These are phyloP conservation scores for Nematostella vectensis DNA, from an alignment of 92 coral and sea anemone genomes.

Conservation along the genomic window DNA sequence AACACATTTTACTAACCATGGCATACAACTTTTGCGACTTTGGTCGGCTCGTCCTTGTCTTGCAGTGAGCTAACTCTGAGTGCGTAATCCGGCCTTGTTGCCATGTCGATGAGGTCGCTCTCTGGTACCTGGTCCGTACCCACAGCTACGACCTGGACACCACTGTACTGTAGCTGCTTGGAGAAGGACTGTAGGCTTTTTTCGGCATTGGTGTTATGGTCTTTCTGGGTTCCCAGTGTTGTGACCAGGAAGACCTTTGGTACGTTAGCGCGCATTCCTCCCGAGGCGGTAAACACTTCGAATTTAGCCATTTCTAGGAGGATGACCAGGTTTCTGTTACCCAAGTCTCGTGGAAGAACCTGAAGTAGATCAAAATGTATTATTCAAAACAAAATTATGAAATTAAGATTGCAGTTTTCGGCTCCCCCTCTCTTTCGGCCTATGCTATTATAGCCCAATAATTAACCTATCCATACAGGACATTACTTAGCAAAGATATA, in stretches of 20 bases:
- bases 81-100: slow-evolving; percentile 69
- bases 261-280: slow-evolving; percentile 75
- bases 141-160: slow-evolving; percentile 70
- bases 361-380: slow-evolving; percentile 14
- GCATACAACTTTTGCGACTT: slow-evolving; percentile 75
- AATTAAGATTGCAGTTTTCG: too few species aligned
- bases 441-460: too few species aligned
- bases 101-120: slow-evolving; percentile 55
- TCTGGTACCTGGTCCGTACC: slow-evolving; percentile 56
- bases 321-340: slow-evolving; percentile 79
- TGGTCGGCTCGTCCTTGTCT: slow-evolving; percentile 55
- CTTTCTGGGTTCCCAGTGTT: slow-evolving; percentile 80
- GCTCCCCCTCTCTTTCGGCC: too few species aligned
- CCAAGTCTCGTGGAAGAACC: slow-evolving; percentile 65
- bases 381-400: too few species aligned
- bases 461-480: too few species aligned
- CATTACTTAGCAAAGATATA: too few species aligned
- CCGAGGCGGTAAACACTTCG: slow-evolving; percentile 80
- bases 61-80: slow-evolving; percentile 57
- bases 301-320: slow-evolving; percentile 95
- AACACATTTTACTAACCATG: too few species aligned
- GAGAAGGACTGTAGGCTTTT: slow-evolving; percentile 81
- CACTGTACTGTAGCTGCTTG: slow-evolving; percentile 64
- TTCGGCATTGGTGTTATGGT: slow-evolving; percentile 75
- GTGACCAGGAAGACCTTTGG: slow-evolving; percentile 66